Evolutionary conservation across 2,113 vertebrate species (phyloP), one percentile per base, ranked within the genome.

Genomic region (Serinus canaria): DNA sequence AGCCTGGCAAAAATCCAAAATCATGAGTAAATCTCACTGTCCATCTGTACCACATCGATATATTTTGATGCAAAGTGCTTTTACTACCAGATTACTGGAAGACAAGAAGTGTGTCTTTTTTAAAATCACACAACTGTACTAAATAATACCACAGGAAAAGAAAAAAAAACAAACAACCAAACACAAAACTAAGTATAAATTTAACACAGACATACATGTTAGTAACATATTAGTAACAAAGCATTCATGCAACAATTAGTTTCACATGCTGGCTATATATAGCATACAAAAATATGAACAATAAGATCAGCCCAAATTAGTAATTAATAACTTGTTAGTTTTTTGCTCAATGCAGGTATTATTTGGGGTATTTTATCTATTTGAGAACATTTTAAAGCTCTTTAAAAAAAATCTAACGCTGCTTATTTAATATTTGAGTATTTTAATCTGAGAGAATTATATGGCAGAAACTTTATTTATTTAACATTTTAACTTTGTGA

Each of bases 1-100:
- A 60, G 97, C 98, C 94, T 99, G 98, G 96, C 96, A 97, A 92
- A 76, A 90, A 97, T 59, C 95, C 97, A 98, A 97, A 96, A 59
- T 7, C 31, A 67, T 37, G 80, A 97, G 94, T 97, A 94, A 98
- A 96, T 96, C 92, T 97, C 89, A 72, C 70, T 95, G 96, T 82
- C 90, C 90, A 91, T 92, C 90, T 96, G 89, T 8, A 91, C 33
- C 83, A 59, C 58, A 83, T 50, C 2, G 22, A 82, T 68, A 87
- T 21, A 60, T 68, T 53, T 66, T 70, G 87, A 81, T 79, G 70
- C 72, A 95, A 94, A 97, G 84, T 84, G 89, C 70, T 96, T 75
- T 94, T 50, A 90, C 90, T 81, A 95, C 50, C 60, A 94, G 47
- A 93, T 91, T 84, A 97, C 74, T 72, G 70, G 72, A 97, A 92